Percentiles rank a stretch among this genome's conserved stretches.
These are phyloP conservation scores for Myotis myotis DNA, from an alignment of 2,797 vertebrate species.

Conservation along the genomic window DNA sequence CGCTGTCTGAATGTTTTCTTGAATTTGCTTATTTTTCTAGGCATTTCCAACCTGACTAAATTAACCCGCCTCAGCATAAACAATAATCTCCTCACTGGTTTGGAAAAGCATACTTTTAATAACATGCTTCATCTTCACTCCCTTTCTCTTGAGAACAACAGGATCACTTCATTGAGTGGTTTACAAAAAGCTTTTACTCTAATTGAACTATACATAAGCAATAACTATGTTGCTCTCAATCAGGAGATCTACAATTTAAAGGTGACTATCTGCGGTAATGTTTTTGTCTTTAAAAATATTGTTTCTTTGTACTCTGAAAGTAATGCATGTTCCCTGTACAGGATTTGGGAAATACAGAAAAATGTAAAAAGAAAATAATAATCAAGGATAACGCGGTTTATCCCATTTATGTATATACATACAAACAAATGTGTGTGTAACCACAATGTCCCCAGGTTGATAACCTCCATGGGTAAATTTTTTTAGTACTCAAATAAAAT, in stretches of 20 bases:
- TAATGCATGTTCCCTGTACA: not conserved
- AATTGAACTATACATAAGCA: conserved; percentile 89
- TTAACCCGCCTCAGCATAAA: conserved; percentile 89
- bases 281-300: conserved; percentile 27
- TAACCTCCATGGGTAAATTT: not conserved
- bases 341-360: conserved; percentile 14
- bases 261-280: conserved; percentile 78
- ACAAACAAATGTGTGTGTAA: not conserved
- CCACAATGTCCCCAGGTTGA: not conserved
- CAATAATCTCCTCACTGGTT: conserved; percentile 87
- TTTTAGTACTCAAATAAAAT: not conserved
- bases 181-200: conserved; percentile 87
- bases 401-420: not conserved
- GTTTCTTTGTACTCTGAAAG: not conserved
- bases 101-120: conserved; percentile 86
- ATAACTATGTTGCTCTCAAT: conserved; percentile 88
- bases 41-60: conserved; percentile 86
- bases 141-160: conserved; percentile 91
- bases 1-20: conserved; percentile 41
- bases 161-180: conserved; percentile 87
- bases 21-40: conserved; percentile 80
- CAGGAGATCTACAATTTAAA: conserved; percentile 91
- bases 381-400: not conserved
- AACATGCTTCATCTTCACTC: conserved; percentile 88
- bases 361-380: conserved; percentile 17